These are phyloP conservation scores for Lycorma delicatula DNA, from an alignment of 1,140 invertebrate genomes.

Conservation along the genomic window DNA sequence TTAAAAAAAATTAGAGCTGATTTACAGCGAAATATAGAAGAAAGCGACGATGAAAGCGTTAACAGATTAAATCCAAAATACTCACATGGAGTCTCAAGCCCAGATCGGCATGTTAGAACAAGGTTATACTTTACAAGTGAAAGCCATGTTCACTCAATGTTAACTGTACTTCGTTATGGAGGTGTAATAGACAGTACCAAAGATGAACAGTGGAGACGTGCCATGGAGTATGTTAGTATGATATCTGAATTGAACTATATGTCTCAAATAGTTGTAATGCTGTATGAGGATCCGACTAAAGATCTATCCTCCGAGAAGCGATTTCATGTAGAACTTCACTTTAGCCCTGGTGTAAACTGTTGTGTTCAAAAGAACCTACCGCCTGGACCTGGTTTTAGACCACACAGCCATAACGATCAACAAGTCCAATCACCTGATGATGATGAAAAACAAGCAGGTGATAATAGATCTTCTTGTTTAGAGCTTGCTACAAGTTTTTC, in stretches of 20 bases:
- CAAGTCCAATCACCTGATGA: too few relatives aligned
- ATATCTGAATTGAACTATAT: neutral
- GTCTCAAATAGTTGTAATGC: neutral
- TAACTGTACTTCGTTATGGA: conserved; percentile 92
- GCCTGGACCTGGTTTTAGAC: neutral
- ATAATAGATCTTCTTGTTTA: neutral
- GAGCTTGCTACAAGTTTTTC: neutral
- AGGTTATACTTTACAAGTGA: conserved; percentile 98
- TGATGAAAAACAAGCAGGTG: neutral
- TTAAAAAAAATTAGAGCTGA: conserved; percentile 94
- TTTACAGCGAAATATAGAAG: conserved; percentile 84
- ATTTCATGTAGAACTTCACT: neutral
- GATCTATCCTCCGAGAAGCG: neutral
- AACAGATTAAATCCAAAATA: conserved; percentile 95
- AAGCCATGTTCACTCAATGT: conserved; percentile 95
- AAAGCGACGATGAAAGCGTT: conserved; percentile 73
- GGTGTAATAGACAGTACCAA: conserved; percentile 61
- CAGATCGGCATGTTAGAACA: conserved; percentile 92
- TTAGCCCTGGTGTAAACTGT: neutral
- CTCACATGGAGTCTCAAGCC: conserved; percentile 95
- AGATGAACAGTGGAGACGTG: neutral
- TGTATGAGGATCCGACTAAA: neutral
- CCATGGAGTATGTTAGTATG: neutral
- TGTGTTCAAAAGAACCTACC: neutral
- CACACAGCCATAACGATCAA: too few relatives aligned